Evolutionary conservation across 2,113 vertebrate species (phyloP), one percentile per base, ranked within the genome.

Genomic region (Paracanthobrama guichenoti): DNA sequence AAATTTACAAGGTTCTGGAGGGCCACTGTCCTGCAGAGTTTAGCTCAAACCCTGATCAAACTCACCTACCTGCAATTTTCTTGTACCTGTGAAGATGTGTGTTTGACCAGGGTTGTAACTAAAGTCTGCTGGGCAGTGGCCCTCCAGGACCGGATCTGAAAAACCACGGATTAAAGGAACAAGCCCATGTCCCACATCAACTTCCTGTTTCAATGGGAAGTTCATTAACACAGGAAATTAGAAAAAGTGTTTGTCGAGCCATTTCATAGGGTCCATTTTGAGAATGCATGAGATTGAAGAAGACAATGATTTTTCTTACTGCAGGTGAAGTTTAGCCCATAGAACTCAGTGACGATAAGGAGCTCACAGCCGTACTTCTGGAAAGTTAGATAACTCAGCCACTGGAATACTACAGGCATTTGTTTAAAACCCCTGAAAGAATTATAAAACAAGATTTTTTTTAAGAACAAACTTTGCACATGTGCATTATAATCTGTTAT

Each of bases 351-450:
- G 88, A 99, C 96, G 24, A 97, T 81, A 86, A 99, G 96, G 84
- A 99, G 85, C 92, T 99, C 98, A 78, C 93, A 97, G 89, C 95
- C 94, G 72, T 98, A 98, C 92, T 95, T 99, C 95, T 99, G 98
- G 89, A 97, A 99, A 26, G 96, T 97, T 83, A 99, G 84, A 84
- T 97, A 98, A 89, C 97, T 93, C 79, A 98, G 92, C 91, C 96
- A 92, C 91, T 96, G 95, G 85, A 99, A 97, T 81, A 95, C 91
- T n/a, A 73, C 7, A 0, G 96, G 96, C 97, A 98, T 98, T 76
- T 97, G 95, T 91, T 96, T 89, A 0, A 90, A 90, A 84, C 95
- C 94, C 91, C 98, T 99, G 92, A 89, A 44, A n/a, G 26, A 20
- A 86, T 28, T 31, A 55, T 14, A 14, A 81, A 26, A 74, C 16